Conservation (phyloP, 2,888 invertebrate species). For the Choreutis nemorana region DNA sequence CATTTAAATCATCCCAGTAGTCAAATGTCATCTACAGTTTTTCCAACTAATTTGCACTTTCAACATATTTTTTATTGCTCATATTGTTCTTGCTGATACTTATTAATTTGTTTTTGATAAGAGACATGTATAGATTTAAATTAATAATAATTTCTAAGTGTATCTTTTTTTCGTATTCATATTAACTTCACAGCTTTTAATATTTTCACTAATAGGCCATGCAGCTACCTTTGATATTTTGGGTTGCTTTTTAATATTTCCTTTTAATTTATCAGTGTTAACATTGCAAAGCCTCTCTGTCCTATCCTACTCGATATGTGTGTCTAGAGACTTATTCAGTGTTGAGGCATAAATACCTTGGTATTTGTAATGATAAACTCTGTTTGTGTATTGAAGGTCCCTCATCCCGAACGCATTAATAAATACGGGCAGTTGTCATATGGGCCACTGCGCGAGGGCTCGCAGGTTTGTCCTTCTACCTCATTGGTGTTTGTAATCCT, state of each 20-base stretch:
- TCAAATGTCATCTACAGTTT: background rate
- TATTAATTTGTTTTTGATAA: too few species aligned
- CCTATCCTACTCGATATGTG: conserved; percentile 40
- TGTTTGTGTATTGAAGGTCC: conserved; percentile 72
- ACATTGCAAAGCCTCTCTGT: conserved; percentile 19
- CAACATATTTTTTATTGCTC: background rate
- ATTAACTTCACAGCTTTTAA: conserved; percentile 26
- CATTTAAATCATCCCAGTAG: conserved; percentile 1
- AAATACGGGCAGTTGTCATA: conserved; percentile 72
- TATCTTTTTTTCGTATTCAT: background rate
- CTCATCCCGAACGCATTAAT: conserved; percentile 69
- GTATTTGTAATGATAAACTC: conserved; percentile 52
- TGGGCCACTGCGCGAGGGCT: conserved; percentile 73
- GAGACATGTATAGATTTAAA: too few species aligned
- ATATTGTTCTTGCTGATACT: background rate
- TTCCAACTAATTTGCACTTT: background rate
- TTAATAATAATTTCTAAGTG: conserved; percentile 2
- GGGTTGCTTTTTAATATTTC: conserved; percentile 1
- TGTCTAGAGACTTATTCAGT: conserved; percentile 34
- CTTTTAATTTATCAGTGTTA: conserved; percentile 1
- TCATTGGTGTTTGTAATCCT: conserved; percentile 62
- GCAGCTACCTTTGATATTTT: conserved; percentile 18
- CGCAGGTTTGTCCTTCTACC: conserved; percentile 68
- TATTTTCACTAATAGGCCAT: conserved; percentile 18
- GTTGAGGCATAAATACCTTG: conserved; percentile 20